Conservation (phyloP, 1,140 invertebrate species). For the Papilio helenus region DNA sequence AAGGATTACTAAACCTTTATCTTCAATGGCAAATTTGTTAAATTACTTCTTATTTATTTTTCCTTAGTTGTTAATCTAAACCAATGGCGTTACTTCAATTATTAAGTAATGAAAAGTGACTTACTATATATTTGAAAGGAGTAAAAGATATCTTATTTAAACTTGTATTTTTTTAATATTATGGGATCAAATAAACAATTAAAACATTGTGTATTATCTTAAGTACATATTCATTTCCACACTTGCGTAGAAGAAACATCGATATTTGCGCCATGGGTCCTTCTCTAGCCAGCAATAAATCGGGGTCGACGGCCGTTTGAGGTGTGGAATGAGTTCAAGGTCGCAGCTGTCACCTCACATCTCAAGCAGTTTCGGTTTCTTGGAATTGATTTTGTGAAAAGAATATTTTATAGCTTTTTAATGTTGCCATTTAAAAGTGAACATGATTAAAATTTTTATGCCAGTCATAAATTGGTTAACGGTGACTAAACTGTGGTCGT, state of each 20-base stretch:
- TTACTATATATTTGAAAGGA: too few relatives aligned
- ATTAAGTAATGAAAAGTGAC: too few relatives aligned
- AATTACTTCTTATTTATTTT: too few relatives aligned
- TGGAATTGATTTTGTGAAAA: background rate
- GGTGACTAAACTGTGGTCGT: too few relatives aligned
- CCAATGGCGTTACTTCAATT: too few relatives aligned
- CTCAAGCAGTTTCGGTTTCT: conserved; percentile 5
- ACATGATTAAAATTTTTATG: too few relatives aligned
- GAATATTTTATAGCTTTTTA: background rate
- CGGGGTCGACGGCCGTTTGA: conserved; percentile 42
- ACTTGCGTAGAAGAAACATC: background rate
- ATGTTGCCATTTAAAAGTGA: background rate
- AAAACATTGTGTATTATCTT: background rate
- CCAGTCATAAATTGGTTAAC: too few relatives aligned
- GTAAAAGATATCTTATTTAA: too few relatives aligned
- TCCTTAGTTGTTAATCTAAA: too few relatives aligned
- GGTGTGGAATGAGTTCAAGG: conserved; percentile 41
- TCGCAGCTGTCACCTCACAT: conserved; percentile 17
- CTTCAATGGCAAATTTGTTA: too few relatives aligned
- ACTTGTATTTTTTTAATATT: too few relatives aligned
- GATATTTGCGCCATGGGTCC: conserved; percentile 23
- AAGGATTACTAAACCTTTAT: background rate
- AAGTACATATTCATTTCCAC: background rate
- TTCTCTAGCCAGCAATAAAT: conserved; percentile 40
- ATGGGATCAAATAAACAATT: too few relatives aligned